These are phyloP conservation scores for Atherinosoma microstoma DNA, from an alignment of 2,797 vertebrate genomes.

Conservation along the genomic window DNA sequence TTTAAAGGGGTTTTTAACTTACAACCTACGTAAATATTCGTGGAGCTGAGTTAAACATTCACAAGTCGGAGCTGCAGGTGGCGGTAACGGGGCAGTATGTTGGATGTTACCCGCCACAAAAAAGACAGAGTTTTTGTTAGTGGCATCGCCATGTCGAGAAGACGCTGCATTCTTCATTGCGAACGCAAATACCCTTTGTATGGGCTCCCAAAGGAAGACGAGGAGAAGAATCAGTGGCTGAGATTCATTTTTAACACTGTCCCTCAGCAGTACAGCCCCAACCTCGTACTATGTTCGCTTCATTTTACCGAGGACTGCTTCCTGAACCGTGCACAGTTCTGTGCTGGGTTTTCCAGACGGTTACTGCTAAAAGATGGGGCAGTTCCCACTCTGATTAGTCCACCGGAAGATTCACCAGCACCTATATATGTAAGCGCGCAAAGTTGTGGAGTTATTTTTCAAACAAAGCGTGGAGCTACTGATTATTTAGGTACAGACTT, in stretches of 20 bases:
- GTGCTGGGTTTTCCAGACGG: background rate
- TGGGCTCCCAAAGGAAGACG: background rate
- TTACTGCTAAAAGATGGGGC: background rate
- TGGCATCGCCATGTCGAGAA: background rate
- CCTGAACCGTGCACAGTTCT: background rate
- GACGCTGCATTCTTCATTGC: accelerated
- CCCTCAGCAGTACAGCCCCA: background rate
- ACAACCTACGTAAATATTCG: no score
- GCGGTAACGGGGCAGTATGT: background rate
- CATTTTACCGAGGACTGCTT: slow-evolving; percentile 7
- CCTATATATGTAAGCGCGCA: background rate
- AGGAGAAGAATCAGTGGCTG: slow-evolving; percentile 14
- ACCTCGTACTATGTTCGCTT: accelerated
- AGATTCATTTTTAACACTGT: slow-evolving; percentile 15
- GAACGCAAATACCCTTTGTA: background rate
- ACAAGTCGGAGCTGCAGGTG: background rate
- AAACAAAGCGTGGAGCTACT: no score
- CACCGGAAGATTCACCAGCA: background rate
- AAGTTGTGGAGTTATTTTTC: no score
- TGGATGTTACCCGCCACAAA: background rate
- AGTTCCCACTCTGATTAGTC: background rate
- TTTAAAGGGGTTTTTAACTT: no score
- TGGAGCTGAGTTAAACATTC: no score
- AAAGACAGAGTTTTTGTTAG: background rate
- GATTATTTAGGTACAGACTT: no score